These are phyloP conservation scores for Bombus superbus DNA, from an alignment of 1,140 invertebrate genomes.

Conservation along the genomic window DNA sequence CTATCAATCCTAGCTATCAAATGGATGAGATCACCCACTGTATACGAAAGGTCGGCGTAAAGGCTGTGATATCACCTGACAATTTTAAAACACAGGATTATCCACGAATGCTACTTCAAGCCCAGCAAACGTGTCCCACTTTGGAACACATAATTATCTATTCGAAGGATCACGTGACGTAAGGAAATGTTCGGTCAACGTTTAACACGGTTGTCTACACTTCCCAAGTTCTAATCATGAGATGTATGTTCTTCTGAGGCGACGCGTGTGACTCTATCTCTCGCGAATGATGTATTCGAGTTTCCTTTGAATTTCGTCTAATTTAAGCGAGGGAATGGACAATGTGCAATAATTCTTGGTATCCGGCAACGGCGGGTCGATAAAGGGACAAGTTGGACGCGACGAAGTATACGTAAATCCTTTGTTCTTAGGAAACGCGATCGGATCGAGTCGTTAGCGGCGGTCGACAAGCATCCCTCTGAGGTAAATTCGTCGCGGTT, in stretches of 20 bases:
- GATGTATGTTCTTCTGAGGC: neutral
- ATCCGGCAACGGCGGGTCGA: constrained; percentile 32
- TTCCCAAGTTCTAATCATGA: neutral
- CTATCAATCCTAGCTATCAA: constrained; percentile 93
- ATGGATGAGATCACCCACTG: constrained; percentile 90
- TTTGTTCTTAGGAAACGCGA: constrained; percentile 41
- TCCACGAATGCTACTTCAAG: constrained; percentile 85
- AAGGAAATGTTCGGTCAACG: constrained; percentile 67
- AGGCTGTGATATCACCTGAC: constrained; percentile 88
- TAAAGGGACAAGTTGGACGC: constrained; percentile 18
- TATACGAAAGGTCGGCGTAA: constrained; percentile 90
- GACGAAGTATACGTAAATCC: constrained; percentile 29
- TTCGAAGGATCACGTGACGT: constrained; percentile 83
- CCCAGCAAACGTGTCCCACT: constrained; percentile 70
- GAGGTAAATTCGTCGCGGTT: constrained; percentile 32
- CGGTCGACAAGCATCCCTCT: neutral
- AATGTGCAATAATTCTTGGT: constrained; percentile 33
- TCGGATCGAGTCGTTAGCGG: neutral
- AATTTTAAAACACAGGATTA: constrained; percentile 88
- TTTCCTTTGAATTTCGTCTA: constrained; percentile 34
- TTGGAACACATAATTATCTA: constrained; percentile 84
- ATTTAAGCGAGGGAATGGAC: constrained; percentile 32
- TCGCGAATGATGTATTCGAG: constrained; percentile 2
- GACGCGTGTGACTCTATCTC: neutral
- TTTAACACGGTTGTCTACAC: constrained; percentile 61